phyloP scores from a whole-genome alignment of 1,140 invertebrate species.

The Andricus grossulariae region DNA sequence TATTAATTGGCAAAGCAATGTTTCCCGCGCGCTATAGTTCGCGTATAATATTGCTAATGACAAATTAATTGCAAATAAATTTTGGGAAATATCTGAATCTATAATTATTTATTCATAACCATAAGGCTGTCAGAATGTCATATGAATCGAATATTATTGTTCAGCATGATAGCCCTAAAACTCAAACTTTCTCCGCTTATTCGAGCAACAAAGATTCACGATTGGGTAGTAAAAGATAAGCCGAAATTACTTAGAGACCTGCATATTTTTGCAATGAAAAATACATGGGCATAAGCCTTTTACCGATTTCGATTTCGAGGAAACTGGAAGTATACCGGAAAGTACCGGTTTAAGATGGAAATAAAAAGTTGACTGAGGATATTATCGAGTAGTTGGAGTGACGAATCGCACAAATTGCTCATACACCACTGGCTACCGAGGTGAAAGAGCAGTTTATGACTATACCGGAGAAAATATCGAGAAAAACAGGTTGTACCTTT shows the following conservation, averaged over 20 bases:
- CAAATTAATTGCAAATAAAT: no score
- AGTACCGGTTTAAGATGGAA: conserved; percentile 3
- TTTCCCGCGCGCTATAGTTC: no score
- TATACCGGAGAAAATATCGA: conserved; percentile 7
- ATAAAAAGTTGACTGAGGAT: neutral
- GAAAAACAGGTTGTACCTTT: conserved; percentile 7
- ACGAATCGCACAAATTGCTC: conserved; percentile 15
- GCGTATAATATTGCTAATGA: no score
- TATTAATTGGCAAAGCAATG: no score
- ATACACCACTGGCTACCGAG: neutral
- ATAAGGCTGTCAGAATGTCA: no score
- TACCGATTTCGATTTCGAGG: neutral
- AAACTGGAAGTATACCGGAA: conserved; percentile 1
- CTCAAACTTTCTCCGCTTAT: neutral
- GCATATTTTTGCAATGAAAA: neutral
- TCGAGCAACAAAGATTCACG: neutral
- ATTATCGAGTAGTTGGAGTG: neutral
- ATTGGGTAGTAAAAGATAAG: neutral
- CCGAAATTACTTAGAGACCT: neutral
- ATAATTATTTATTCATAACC: no score
- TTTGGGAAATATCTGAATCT: no score
- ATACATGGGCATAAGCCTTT: neutral
- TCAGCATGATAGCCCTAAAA: neutral
- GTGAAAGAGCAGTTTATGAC: conserved; percentile 9
- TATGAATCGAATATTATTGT: no score